A percentile compares a stretch with the other conserved stretches of the same genome.
Evolutionary conservation across 35 echinoderm and acorn worm genomes (phyloP).

Genomic region (Ophiothrix spiculata): DNA sequence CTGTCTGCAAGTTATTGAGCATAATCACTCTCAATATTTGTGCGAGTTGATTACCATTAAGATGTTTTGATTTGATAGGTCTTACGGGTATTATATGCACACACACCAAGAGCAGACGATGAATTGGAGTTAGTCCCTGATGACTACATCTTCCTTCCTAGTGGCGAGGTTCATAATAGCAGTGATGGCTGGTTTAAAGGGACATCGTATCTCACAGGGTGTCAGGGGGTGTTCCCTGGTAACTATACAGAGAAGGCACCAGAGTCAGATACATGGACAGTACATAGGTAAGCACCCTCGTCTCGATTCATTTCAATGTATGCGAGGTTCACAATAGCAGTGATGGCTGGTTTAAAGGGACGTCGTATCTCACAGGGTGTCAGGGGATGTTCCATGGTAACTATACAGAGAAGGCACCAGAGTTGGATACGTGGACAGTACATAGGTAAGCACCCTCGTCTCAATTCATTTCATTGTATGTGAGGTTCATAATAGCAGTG

Average conservation of each 20-base stretch:
- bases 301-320: too few species aligned
- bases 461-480: too few species aligned
- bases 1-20: too few species aligned
- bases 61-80: too few species aligned
- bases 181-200: slow-evolving; percentile 94
- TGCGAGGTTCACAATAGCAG: too few species aligned
- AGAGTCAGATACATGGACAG: slow-evolving; percentile 94
- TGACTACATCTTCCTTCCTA: slow-evolving; percentile 74
- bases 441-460: too few species aligned
- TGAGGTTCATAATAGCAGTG: slow-evolving; percentile 54
- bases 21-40: too few species aligned
- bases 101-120: slow-evolving; percentile 69
- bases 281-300: slow-evolving; percentile 89
- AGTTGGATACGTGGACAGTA: slow-evolving; percentile 92
- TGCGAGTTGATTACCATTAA: too few species aligned
- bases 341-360: slow-evolving; percentile 88
- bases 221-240: slow-evolving; percentile 85
- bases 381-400: slow-evolving; percentile 85
- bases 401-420: slow-evolving; percentile 87
- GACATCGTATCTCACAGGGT: slow-evolving; percentile 69
- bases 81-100: slow-evolving; percentile 81
- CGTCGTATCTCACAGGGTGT: slow-evolving; percentile 70
- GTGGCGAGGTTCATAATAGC: slow-evolving; percentile 48
- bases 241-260: slow-evolving; percentile 95
- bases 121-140: slow-evolving; percentile 88